Base-by-base conservation (phyloP, 2,113 vertebrate genomes). In the Aramus guarauna region DNA sequence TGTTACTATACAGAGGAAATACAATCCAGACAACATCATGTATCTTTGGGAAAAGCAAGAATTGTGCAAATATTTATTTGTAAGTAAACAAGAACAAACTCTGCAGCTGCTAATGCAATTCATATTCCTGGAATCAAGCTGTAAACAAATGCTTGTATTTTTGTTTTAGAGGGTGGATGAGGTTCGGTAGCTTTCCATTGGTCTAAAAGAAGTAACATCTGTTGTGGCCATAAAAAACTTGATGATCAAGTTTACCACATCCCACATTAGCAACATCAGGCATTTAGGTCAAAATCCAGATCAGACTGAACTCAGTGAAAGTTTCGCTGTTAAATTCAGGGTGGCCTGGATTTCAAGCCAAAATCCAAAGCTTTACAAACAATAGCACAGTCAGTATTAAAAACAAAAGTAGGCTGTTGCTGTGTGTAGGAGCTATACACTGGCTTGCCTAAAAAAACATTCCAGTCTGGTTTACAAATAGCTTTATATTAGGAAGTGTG, bases 141-240 rank as follows among this genome's bases (percentile, higher is more conserved):
- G 82, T 96, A 95, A 96, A 96, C 92, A 97, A 95, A 94, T 88
- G 89, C 76, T 84, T 91, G 83, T 97, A 96, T 94, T 94, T 97
- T 96, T 97, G 79, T 85, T 90, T 69, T 80, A 59, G 96, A 93
- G 95, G 95, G 96, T 96, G 97, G 96, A 69, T 83, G 83, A 93
- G 72, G 48, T 95, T 94, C 26, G 11, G 83, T 81, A 83, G 80
- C 72, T 96, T 97, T 89, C 88, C 30, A 97, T 97, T 97, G 95
- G 96, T 91, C 94, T 85, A 80, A 81, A 91, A 87, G 90, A 92
- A 95, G 66, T 67, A 94, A 92, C 97, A 96, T 97, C 96, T 97
- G 97, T 69, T 97, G 93, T 66, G 83, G 91, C 88, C 92, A 93
- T 96, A 95, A 97, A 95, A 97, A 94, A 79, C 94, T 74, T 18